These are phyloP conservation scores for Ochropleura leucogaster DNA, from an alignment of 2,888 invertebrate species.

Conservation along the genomic window DNA sequence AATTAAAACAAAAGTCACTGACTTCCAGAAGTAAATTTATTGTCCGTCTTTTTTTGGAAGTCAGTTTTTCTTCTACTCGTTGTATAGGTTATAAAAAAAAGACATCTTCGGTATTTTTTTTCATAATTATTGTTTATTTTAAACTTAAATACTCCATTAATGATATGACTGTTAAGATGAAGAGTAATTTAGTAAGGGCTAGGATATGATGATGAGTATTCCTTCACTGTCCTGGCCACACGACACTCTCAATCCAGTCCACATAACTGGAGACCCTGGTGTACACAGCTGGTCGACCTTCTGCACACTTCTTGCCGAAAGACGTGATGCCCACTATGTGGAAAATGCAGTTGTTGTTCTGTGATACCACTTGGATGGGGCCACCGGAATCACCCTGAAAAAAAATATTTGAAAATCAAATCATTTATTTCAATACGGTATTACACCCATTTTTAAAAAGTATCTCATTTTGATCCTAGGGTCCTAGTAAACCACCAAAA, in stretches of 20 bases:
- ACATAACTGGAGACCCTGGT: slow-evolving; percentile 90
- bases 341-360: slow-evolving; percentile 90
- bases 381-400: slow-evolving; percentile 94
- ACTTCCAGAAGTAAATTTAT: too few relatives aligned
- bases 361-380: slow-evolving; percentile 90
- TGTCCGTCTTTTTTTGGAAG: too few relatives aligned
- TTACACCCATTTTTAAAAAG: too few relatives aligned
- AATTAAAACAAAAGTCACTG: too few relatives aligned
- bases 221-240: slow-evolving; percentile 87
- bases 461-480: too few relatives aligned
- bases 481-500: too few relatives aligned
- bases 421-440: too few relatives aligned
- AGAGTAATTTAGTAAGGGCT: background rate
- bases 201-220: background rate
- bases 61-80: too few relatives aligned
- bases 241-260: slow-evolving; percentile 90
- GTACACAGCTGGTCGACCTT: slow-evolving; percentile 88
- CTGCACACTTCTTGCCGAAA: slow-evolving; percentile 90
- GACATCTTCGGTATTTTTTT: background rate
- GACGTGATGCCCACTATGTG: slow-evolving; percentile 91
- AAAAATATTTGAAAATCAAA: too few relatives aligned
- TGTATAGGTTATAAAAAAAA: background rate
- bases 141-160: slow-evolving; percentile 1
- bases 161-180: background rate
- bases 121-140: slow-evolving; percentile 15